Conservation (phyloP, 2,888 invertebrate genomes). For the Bombylius major region DNA sequence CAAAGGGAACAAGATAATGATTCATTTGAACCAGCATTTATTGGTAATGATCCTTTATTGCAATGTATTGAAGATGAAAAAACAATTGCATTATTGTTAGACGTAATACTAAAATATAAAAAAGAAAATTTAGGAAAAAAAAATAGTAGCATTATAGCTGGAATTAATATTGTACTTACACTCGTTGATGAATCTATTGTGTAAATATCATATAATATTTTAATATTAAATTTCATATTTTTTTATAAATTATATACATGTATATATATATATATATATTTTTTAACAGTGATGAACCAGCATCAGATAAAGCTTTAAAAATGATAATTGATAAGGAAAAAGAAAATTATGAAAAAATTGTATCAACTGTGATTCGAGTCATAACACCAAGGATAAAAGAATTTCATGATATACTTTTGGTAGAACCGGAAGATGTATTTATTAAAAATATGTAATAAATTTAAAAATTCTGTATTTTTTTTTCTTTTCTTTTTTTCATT, state of each 20-base stretch:
- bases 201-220: slow-evolving; percentile 6
- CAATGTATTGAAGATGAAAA: slow-evolving; percentile 53
- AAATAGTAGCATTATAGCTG: slow-evolving; percentile 64
- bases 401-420: slow-evolving; percentile 49
- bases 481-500: neutral
- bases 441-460: neutral
- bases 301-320: slow-evolving; percentile 27
- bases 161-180: slow-evolving; percentile 65
- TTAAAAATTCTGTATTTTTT: neutral
- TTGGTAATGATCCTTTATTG: slow-evolving; percentile 51
- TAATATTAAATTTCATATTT: neutral
- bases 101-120: slow-evolving; percentile 49
- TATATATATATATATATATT: neutral
- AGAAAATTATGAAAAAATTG: slow-evolving; percentile 46
- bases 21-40: slow-evolving; percentile 31
- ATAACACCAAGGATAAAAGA: slow-evolving; percentile 54
- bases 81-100: slow-evolving; percentile 55
- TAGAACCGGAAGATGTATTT: slow-evolving; percentile 56
- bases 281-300: slow-evolving; percentile 30
- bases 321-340: slow-evolving; percentile 36
- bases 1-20: slow-evolving; percentile 45
- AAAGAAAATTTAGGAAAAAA: slow-evolving; percentile 36
- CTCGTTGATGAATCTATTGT: slow-evolving; percentile 42
- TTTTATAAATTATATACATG: neutral
- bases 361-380: slow-evolving; percentile 49